Evolutionary conservation across 2,888 invertebrate species (phyloP), one percentile per base, ranked within the genome.

Genomic region (Diaprepes abbreviatus): DNA sequence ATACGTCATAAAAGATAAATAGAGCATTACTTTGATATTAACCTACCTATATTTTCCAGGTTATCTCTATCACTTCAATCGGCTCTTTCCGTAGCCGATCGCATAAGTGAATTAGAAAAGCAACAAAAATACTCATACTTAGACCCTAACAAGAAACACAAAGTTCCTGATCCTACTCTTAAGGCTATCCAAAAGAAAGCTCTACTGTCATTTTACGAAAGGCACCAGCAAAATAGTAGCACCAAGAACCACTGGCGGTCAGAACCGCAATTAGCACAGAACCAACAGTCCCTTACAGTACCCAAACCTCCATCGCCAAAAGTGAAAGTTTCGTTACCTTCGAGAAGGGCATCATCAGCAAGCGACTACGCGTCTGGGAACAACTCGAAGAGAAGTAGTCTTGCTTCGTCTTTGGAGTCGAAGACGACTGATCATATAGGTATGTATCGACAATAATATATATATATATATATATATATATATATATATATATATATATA

Each of bases 141-240:
- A 73, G 92, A 92, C 78, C 91, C 92, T 1, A 91, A 90, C 55
- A 93, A 92, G 81, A 89, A 89, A 69, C 91, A 91, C 80, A 87
- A 90, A 72, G 88, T 92, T 31, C 89, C 92, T 24, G 90, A 90
- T 80, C 87, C 92, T 6, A 91, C 93, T 0, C 83, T 94, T 28
- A 94, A 93, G 83, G 92, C 92, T 10, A 91, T 93, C 70, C 94
- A 94, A 79, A 93, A 94, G 84, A 92, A 93, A 81, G 94, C 94
- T 0, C 86, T 94, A 5, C 85, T 93, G 68, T 92, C 92, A 1
- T 94, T 92, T 79, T 93, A 93, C 81, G 93, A 94, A 79, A 86
- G 93, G 50, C 92, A 93, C 76, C 89, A 89, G 70, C 76, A 84
- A 76, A 80, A 70, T 76, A 80, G 78, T 24, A 76, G 81, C 75